These are phyloP conservation scores for Chrysogorgia sp. DNA, from an alignment of 92 coral and sea anemone species.

Conservation along the genomic window DNA sequence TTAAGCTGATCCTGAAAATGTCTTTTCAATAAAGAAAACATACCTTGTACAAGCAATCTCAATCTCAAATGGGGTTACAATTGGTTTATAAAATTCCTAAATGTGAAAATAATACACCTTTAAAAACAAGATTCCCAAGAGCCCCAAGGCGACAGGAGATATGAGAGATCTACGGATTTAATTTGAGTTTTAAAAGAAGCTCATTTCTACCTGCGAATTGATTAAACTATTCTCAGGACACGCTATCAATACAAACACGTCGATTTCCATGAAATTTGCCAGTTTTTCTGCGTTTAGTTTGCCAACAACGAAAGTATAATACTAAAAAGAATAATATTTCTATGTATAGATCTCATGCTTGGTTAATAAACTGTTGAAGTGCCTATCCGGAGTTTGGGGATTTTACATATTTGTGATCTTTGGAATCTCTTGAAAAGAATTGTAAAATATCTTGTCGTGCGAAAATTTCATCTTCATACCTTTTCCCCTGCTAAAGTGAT, in stretches of 20 bases:
- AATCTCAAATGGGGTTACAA: slow-evolving; percentile 94
- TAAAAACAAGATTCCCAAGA: neutral
- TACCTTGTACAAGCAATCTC: slow-evolving; percentile 96
- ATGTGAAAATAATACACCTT: neutral
- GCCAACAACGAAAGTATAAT: slow-evolving; percentile 89
- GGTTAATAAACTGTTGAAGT: too few relatives aligned
- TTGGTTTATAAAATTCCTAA: slow-evolving; percentile 91
- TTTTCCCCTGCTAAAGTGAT: too few relatives aligned
- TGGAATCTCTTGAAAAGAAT: too few relatives aligned
- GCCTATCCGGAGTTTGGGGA: too few relatives aligned
- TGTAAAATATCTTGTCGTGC: too few relatives aligned
- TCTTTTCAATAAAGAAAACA: neutral
- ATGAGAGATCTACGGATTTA: too few relatives aligned
- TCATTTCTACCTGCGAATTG: slow-evolving; percentile 73
- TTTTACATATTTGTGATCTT: too few relatives aligned
- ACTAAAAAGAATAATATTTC: slow-evolving; percentile 60
- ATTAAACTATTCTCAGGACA: slow-evolving; percentile 94
- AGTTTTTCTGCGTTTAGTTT: slow-evolving; percentile 90
- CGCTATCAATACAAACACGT: slow-evolving; percentile 87
- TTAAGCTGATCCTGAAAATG: neutral
- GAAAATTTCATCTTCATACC: too few relatives aligned
- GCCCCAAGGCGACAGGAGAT: too few relatives aligned
- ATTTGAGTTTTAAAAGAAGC: neutral
- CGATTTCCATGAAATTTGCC: slow-evolving; percentile 98
- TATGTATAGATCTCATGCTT: too few relatives aligned